These are phyloP conservation scores for Heliopora coerulea DNA, from an alignment of 92 coral and sea anemone genomes.

Conservation along the genomic window DNA sequence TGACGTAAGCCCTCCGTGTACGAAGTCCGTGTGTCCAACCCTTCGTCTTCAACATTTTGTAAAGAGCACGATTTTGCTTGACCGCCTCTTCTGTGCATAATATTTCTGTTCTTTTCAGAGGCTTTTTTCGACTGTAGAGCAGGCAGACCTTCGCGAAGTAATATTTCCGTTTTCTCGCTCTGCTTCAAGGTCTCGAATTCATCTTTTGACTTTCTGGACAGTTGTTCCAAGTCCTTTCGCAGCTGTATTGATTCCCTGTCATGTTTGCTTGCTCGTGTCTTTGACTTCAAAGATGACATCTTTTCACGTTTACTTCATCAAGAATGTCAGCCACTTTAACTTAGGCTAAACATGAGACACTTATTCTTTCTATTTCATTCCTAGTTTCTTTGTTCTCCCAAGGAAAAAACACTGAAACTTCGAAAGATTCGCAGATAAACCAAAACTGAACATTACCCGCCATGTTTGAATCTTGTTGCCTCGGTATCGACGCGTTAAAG, in stretches of 20 bases:
- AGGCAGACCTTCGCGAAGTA: constrained; percentile 32
- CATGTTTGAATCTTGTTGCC: constrained; percentile 28
- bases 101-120: neutral
- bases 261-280: constrained; percentile 7
- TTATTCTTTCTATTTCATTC: too few species aligned
- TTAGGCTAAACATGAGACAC: too few species aligned
- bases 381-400: too few species aligned
- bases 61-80: neutral
- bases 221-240: constrained; percentile 72
- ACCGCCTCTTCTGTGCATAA: neutral
- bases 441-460: constrained; percentile 3
- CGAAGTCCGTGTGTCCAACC: neutral
- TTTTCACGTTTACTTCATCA: neutral
- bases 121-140: neutral
- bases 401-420: too few species aligned
- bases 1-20: neutral
- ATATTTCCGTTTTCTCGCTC: constrained; percentile 62
- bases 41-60: neutral
- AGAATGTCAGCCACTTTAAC: too few species aligned
- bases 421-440: neutral
- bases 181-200: constrained; percentile 64
- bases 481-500: neutral
- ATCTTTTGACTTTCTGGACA: constrained; percentile 67
- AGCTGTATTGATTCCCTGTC: constrained; percentile 24
- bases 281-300: constrained; percentile 28